These are phyloP conservation scores for Boulengeromyrus knoepffleri DNA, from an alignment of 2,113 vertebrate species.

Conservation along the genomic window DNA sequence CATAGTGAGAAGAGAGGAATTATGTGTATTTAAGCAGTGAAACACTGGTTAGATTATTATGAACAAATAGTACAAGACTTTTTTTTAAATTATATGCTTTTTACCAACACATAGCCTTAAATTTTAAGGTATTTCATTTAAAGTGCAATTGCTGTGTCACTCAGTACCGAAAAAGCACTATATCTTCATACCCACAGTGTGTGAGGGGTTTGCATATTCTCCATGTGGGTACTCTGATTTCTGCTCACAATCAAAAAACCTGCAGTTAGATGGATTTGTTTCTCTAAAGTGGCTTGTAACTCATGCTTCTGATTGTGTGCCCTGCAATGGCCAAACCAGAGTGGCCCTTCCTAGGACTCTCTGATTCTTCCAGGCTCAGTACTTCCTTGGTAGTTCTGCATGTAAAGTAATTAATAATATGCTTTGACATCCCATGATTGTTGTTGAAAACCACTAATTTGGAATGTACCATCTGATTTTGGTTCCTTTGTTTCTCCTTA, in stretches of 20 bases:
- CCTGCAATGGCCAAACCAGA: not conserved
- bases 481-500: not conserved
- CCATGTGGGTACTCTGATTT: not conserved
- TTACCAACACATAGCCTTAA: not conserved
- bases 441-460: not conserved
- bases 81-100: not conserved
- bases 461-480: not conserved
- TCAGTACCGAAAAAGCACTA: not conserved
- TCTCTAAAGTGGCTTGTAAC: not conserved
- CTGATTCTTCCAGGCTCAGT: not conserved
- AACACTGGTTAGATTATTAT: not conserved
- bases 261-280: not conserved
- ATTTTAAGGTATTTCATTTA: not conserved
- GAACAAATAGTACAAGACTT: not conserved
- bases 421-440: not conserved
- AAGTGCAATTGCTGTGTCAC: not conserved
- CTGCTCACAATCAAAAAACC: not conserved
- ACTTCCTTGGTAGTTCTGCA: not conserved
- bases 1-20: not conserved
- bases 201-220: not conserved
- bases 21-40: not conserved
- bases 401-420: not conserved
- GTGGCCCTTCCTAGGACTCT: not conserved
- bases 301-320: not conserved
- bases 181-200: not conserved